Base-by-base conservation (phyloP, 2,797 vertebrate genomes). In the Dromococcyx pavoninus region DNA sequence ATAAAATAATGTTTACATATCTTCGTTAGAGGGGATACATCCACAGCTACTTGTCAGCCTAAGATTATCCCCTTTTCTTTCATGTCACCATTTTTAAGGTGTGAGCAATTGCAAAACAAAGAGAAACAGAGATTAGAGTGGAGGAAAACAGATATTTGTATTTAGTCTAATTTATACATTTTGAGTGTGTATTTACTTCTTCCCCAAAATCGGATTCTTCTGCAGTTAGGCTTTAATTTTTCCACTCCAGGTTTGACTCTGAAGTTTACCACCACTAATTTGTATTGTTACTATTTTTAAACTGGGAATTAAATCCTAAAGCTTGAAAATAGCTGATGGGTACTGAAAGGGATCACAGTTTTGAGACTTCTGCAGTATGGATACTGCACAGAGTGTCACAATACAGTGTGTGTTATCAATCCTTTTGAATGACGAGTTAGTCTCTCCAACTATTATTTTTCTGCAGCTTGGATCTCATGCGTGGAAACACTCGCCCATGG, bases 401-500 rank as follows among this genome's bases (percentile, higher is more conserved):
- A 21, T 71, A 32, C 35, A 16, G 14, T 12, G 33, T 75, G 48
- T 60, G 58, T 27, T 58, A 53, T 11, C 23, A 72, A 1, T 69
- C 30, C 43, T 79, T 86, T 43, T n/a, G 41, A 72, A 48, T 13
- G n/a, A 35, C 0, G 0, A 32, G 46, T 28, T 0, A 2, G 30
- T 57, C 19, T 91, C 19, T 80, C 16, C 0, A 4, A 2, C 37
- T 85, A 28, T 27, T 58, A 3, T 6, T 35, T 79, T 58, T 53
- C n/a, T 5, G 3, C 57, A 77, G 54, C 25, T 74, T 28, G 39
- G 23, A 28, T 65, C 2, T 7, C 3, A 4, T 65, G 83, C 14
- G 1, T 60, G 66, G 65, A 51, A 74, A 22, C 30, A 17, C 25
- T 87, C 6, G 6, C 13, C n/a, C 11, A 3, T 22, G 14, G 17